These are phyloP conservation scores for Macrocentrus cingulum DNA, from an alignment of 1,140 invertebrate genomes.

Conservation along the genomic window DNA sequence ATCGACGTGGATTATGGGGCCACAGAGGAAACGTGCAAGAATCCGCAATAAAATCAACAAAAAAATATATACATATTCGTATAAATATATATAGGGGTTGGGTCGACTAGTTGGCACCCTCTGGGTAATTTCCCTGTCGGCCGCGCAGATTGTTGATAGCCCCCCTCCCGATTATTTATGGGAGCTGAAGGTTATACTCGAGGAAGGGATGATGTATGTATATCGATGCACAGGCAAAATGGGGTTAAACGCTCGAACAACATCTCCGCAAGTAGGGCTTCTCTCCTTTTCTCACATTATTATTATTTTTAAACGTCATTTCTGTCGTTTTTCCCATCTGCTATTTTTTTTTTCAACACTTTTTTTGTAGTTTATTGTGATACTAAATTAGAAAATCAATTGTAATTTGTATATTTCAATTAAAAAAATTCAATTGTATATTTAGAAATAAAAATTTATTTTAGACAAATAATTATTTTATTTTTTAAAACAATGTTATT, in stretches of 20 bases:
- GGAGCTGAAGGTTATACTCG: slow-evolving; percentile 28
- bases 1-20: slow-evolving; percentile 23
- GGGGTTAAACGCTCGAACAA: slow-evolving; percentile 2
- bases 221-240: slow-evolving; percentile 6
- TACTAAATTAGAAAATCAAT: too few species aligned
- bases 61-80: too few species aligned
- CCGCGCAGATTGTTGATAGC: slow-evolving; percentile 20
- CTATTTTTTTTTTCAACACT: background rate
- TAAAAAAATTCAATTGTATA: too few species aligned
- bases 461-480: too few species aligned
- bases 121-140: slow-evolving; percentile 20
- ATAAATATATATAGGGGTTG: slow-evolving; percentile 2
- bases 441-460: too few species aligned
- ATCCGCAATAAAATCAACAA: background rate
- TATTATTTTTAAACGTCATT: background rate
- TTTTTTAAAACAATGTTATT: too few species aligned
- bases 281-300: background rate
- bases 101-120: slow-evolving; percentile 24
- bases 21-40: background rate
- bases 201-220: background rate
- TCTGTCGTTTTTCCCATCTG: background rate
- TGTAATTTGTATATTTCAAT: too few species aligned
- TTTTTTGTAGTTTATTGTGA: too few species aligned
- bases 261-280: background rate
- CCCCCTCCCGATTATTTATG: slow-evolving; percentile 44